Conservation (phyloP, 2,797 vertebrate species). For the Sebastes ruberrimus region DNA sequence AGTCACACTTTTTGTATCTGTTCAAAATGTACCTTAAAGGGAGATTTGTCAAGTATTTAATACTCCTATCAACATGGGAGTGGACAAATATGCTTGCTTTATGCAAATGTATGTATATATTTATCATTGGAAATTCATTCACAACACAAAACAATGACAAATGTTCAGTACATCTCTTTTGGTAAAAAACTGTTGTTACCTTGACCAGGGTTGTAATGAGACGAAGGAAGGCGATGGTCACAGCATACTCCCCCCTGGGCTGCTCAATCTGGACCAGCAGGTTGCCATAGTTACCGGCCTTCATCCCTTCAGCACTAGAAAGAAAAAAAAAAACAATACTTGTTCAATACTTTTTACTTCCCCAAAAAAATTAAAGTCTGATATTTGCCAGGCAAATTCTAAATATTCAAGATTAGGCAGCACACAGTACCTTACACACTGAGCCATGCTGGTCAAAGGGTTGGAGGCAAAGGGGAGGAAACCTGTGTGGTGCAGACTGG, state of each 20-base stretch:
- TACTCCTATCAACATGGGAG: no score
- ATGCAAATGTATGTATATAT: no score
- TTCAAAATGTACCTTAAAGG: no score
- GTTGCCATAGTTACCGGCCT: conserved; percentile 95
- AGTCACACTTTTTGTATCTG: no score
- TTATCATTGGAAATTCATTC: no score
- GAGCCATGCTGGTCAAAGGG: conserved; percentile 89
- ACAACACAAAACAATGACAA: no score
- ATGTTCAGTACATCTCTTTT: not conserved
- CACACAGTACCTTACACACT: conserved; percentile 87
- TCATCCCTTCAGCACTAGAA: conserved; percentile 95
- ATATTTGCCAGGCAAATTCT: not conserved
- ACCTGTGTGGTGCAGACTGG: conserved; percentile 94
- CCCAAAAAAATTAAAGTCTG: not conserved
- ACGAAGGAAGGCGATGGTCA: conserved; percentile 94
- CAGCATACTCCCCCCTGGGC: conserved; percentile 93
- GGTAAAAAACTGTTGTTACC: conserved; percentile 73
- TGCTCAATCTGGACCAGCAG: conserved; percentile 94
- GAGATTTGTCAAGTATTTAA: no score
- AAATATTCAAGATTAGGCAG: not conserved
- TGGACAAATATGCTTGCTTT: no score
- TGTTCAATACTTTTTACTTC: not conserved
- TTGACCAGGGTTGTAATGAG: conserved; percentile 94
- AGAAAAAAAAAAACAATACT: not conserved
- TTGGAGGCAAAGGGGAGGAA: conserved; percentile 94